Evolutionary conservation across 2,888 invertebrate species (phyloP).

Genomic region (Phyto melanocephala): DNA sequence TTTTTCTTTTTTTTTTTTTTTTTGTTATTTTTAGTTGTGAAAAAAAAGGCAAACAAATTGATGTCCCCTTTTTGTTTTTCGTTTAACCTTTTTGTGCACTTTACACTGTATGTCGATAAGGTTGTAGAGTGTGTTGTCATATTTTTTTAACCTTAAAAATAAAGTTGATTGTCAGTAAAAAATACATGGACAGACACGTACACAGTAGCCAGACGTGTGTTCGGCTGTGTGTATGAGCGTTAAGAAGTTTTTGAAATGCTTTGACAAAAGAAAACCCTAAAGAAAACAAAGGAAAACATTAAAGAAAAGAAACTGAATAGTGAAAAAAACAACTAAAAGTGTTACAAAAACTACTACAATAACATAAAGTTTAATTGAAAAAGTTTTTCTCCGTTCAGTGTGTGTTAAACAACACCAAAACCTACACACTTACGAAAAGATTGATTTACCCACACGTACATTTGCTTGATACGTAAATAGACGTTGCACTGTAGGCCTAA

Average conservation of each 20-base stretch:
- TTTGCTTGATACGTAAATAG: conserved; percentile 19
- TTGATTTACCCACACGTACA: background rate
- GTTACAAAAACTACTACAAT: conserved; percentile 39
- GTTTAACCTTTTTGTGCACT: background rate
- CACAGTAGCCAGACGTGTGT: background rate
- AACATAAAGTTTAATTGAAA: conserved; percentile 64
- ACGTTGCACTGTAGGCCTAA: background rate
- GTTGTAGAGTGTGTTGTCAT: too few relatives aligned
- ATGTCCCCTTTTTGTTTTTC: background rate
- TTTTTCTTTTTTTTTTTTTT: too few relatives aligned
- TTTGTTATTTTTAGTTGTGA: too few relatives aligned
- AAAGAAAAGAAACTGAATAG: background rate
- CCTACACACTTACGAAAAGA: background rate
- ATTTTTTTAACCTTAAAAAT: conserved; percentile 45
- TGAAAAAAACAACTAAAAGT: background rate
- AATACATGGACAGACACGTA: background rate
- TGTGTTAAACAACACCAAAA: background rate
- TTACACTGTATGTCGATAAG: too few relatives aligned
- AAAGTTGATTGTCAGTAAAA: conserved; percentile 46
- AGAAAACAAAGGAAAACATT: conserved; percentile 23
- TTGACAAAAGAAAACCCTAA: conserved; percentile 25
- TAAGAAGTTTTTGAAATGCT: background rate
- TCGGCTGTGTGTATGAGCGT: background rate
- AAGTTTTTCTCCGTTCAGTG: conserved; percentile 42
- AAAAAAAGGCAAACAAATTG: conserved; percentile 1